Evolutionary conservation across 2,888 invertebrate genomes (phyloP), one percentile per base, ranked within the genome.

Genomic region (Plebejus argus): DNA sequence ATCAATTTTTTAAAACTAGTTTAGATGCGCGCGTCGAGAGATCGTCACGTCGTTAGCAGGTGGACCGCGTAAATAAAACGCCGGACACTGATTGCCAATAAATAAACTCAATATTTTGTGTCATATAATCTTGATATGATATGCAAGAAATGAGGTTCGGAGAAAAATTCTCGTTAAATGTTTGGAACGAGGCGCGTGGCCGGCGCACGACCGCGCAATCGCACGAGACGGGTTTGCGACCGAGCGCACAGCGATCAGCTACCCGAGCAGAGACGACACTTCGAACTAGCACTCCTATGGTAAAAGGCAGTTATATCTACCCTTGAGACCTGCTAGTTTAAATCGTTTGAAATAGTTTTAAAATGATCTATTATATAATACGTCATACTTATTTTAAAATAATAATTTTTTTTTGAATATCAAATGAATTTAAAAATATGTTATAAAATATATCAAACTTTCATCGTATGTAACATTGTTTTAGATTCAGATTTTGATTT

Each of bases 21-120:
- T 33, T 70, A 75, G 49, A 53, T 28, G 28, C 66, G 76, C 77
- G 58, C 70, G 72, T 53, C 74, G 58, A 77, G 77, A 80, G 78
- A 83, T 82, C 77, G 77, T 78, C 77, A 77, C 76, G 66, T 74
- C 83, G 82, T 85, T 84, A 85, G 79, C 86, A 85, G 84, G 85
- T 87, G 85, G 84, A 81, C 80, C 82, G 83, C 87, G 89, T 90
- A 88, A 89, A 90, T 90, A 88, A 86, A 84, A 84, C 82, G 85
- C 86, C 86, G 83, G 84, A 85, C 85, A 84, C 86, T 87, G 88
- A 91, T 91, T 91, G 91, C 88, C 89, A 91, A 91, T 91, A 91
- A 91, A 90, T 87, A 87, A 87, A 88, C 87, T 86, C 85, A 85
- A 87, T 88, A 88, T 87, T 89, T 88, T 86, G 86, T 88, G 89